Evolutionary conservation across 2,888 invertebrate species (phyloP).

Genomic region (Cataglyphis livida): DNA sequence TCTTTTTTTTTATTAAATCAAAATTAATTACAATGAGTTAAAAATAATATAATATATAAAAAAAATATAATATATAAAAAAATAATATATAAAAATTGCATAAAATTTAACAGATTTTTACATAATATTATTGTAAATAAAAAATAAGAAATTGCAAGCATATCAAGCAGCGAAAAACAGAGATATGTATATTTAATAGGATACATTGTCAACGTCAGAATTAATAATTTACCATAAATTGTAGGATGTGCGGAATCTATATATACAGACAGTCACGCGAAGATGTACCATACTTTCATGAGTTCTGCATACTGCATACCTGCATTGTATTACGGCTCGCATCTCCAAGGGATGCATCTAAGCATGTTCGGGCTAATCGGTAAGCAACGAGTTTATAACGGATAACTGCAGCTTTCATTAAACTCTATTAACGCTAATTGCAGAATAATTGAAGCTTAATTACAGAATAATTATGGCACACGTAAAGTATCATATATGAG

Average conservation of each 20-base stretch:
- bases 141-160: background rate
- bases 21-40: background rate
- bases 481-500: constrained; percentile 20
- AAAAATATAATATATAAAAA: too few relatives aligned
- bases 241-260: background rate
- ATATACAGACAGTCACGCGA: background rate
- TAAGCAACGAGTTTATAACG: constrained; percentile 48
- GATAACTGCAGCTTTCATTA: constrained; percentile 52
- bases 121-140: background rate
- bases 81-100: background rate
- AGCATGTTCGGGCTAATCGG: constrained; percentile 40
- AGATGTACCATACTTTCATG: background rate
- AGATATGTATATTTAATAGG: background rate
- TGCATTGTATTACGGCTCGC: background rate
- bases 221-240: background rate
- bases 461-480: constrained; percentile 44
- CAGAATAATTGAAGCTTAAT: constrained; percentile 48
- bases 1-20: background rate
- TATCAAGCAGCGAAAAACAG: background rate
- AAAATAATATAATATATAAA: background rate
- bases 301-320: background rate
- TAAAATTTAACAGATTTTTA: background rate
- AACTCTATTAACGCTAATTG: constrained; percentile 51
- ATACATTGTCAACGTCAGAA: background rate
- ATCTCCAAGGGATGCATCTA: constrained; percentile 24